Base-by-base conservation (phyloP, 2,888 invertebrate species). In the Pheosia gnoma region DNA sequence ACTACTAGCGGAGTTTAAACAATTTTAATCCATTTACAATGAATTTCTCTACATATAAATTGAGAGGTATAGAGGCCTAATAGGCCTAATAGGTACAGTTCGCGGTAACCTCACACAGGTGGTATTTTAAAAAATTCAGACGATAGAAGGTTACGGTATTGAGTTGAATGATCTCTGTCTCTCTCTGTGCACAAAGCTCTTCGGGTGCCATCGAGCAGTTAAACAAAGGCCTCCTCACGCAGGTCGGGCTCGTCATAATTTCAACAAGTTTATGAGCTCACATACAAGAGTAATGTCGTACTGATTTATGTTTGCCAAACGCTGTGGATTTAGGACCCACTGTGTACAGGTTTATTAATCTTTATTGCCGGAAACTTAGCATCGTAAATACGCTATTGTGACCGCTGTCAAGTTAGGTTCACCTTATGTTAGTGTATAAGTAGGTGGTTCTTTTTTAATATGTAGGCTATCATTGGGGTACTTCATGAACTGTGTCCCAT, bases 181-280 rank as follows among this genome's bases (percentile, higher is more conserved):
- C 47, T 47, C 11, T 47, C 47, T 47, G n/a, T 62, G 60, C 66
- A 52, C 73, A 58, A 62, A 64, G 56, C 68, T 62, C 63, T 58
- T 60, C 63, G 77, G 78, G 73, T 81, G 81, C 75, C 77, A 74
- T 77, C 75, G 72, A 68, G 73, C 72, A 79, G 75, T 80, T 75
- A 75, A 78, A 79, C 80, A 80, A 75, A 80, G 69, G 72, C 63
- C 67, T 47, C 70, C 72, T 69, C 70, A 71, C 67, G 56, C 65
- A 65, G 74, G 77, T 47, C 47, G 47, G n/a, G 75, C 71, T 75
- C 72, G 74, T 79, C 80, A 79, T 79, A 79, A 79, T 75, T 78
- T 72, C 71, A 72, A 77, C 78, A 75, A 71, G 74, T 73, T 77
- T 74, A 76, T 77, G 75, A 77, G 69, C 72, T 25, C 25, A 25